Base-by-base conservation (phyloP, 2,888 invertebrate species). In the Conomelus anceps region DNA sequence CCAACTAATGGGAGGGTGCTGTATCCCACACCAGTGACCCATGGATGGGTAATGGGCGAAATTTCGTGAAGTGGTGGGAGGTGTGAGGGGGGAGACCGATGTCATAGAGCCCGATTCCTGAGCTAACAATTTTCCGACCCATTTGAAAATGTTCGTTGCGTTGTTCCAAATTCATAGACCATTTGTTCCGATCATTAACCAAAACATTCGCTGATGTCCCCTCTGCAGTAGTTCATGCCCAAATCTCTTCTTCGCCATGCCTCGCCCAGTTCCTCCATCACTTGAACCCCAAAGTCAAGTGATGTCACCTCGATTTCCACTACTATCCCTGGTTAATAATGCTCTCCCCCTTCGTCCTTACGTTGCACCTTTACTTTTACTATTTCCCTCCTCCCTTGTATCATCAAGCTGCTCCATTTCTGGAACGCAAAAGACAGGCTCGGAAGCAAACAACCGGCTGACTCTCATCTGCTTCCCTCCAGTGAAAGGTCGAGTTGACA, bases 111-210 rank as follows among this genome's bases (percentile, higher is more conserved):
- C 63, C 63, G 63, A 63, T 63, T 63, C 63, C 63, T 63, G 63
- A 63, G 63, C 63, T 63, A 63, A 63, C 86, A 86, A 86, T 86
- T 86, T 86, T 86, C 86, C 86, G 86, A 86, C 24, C 86, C 86
- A 86, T 86, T 86, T 86, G 86, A 29, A 86, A 86, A 22, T 24
- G 29, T 22, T 23, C 23, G 23, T 85, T 23, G 85, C 85, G 85
- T 86, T 86, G 86, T 86, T 86, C 86, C 86, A 86, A 24, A 86
- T 86, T 86, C 86, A 86, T 86, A 86, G 86, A 24, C 86, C 86
- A 86, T 86, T 86, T 86, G 86, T 86, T 86, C 86, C 86, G 86
- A 86, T 86, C 86, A 86, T 86, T 86, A 86, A 29, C 86, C 86
- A 86, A 86, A 86, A 86, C 86, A 86, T 86, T 86, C 29, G 86